Evolutionary conservation across 2,797 vertebrate species (phyloP).

Genomic region (Centroberyx gerrardi): DNA sequence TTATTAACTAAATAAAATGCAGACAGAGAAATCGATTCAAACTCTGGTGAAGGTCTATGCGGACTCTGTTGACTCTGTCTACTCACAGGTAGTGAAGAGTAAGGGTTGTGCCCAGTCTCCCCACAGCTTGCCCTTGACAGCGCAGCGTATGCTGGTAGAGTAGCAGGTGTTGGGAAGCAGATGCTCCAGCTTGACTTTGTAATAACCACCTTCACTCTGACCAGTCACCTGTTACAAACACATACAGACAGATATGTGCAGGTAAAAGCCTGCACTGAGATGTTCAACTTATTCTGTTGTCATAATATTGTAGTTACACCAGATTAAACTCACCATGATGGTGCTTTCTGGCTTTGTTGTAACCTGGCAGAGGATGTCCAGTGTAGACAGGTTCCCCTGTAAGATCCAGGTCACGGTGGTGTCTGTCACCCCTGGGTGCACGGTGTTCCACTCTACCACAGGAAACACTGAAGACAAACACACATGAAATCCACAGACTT

Average conservation of each 20-base stretch:
- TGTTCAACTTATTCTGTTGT: not conserved
- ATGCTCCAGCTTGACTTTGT: constrained; percentile 43
- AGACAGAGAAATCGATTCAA: no score
- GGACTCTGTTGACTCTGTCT: not conserved
- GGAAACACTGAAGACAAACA: constrained; percentile 66
- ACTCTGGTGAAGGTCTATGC: no score
- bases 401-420: constrained; percentile 62
- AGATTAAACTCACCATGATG: constrained; percentile 46
- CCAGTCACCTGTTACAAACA: constrained; percentile 48
- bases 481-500: not conserved
- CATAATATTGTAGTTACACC: not conserved
- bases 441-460: constrained; percentile 26
- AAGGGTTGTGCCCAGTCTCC: constrained; percentile 55
- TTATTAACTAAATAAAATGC: no score
- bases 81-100: constrained; percentile 69
- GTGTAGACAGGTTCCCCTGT: constrained; percentile 45
- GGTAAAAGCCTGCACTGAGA: not conserved
- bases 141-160: constrained; percentile 68
- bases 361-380: constrained; percentile 68
- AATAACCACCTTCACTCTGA: constrained; percentile 22
- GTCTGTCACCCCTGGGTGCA: constrained; percentile 40
- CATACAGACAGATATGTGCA: not conserved
- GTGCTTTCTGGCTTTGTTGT: constrained; percentile 18
- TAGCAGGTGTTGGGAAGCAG: constrained; percentile 68
- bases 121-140: constrained; percentile 59